phyloP scores from a whole-genome alignment of 2,888 invertebrate species.

The Idaea biselata region DNA sequence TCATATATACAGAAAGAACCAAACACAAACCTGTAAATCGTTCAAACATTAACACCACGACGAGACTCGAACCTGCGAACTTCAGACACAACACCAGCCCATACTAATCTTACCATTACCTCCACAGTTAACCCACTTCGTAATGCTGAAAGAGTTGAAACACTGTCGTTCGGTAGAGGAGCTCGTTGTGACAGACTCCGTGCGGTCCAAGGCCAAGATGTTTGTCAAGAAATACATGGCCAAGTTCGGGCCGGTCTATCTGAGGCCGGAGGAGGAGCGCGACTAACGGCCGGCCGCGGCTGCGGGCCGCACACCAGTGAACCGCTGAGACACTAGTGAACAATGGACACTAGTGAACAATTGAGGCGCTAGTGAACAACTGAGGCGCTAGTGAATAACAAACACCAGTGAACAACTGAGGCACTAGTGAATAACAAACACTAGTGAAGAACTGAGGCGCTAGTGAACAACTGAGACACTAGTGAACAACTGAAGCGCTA shows the following conservation, averaged over 20 bases:
- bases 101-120: slow-evolving; percentile 2
- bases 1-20: no score
- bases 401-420: no score
- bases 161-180: slow-evolving; percentile 93
- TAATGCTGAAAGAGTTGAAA: slow-evolving; percentile 96
- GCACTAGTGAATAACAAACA: no score
- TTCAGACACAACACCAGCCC: no score
- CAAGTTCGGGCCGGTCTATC: slow-evolving; percentile 92
- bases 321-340: slow-evolving; percentile 12
- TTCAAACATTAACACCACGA: no score
- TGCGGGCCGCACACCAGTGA: slow-evolving; percentile 3
- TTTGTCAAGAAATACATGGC: slow-evolving; percentile 98
- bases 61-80: no score
- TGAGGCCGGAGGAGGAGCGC: slow-evolving; percentile 84
- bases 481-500: no score
- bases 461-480: no score
- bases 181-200: slow-evolving; percentile 92
- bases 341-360: slow-evolving; percentile 5
- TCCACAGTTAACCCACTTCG: slow-evolving; percentile 94
- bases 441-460: no score
- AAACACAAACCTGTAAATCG: no score
- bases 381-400: no score
- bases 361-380: no score
- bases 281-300: slow-evolving; percentile 50
- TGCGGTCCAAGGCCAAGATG: slow-evolving; percentile 96